phyloP scores from a whole-genome alignment of 2,888 invertebrate genomes.

The Punctoribates punctum region DNA sequence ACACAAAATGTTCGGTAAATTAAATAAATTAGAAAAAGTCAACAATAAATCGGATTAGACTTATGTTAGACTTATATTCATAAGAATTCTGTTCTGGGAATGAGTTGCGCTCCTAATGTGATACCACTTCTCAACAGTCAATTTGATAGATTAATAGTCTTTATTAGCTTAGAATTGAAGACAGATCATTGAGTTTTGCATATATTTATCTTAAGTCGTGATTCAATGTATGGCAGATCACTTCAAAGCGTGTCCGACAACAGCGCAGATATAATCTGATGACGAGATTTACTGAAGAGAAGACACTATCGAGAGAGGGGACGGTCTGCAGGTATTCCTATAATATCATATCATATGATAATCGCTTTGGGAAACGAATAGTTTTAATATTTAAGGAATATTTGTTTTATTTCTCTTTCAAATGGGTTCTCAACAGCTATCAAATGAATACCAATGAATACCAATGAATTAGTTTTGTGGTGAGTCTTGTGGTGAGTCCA shows the following conservation, averaged over 20 bases:
- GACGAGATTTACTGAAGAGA: slow-evolving; percentile 24
- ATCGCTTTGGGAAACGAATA: slow-evolving; percentile 23
- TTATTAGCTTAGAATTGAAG: slow-evolving; percentile 10
- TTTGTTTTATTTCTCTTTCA: not conserved
- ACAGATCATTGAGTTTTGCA: slow-evolving; percentile 27
- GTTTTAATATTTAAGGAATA: not conserved
- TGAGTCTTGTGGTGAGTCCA: not conserved
- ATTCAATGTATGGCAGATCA: slow-evolving; percentile 13
- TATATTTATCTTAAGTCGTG: slow-evolving; percentile 35
- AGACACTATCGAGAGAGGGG: not conserved
- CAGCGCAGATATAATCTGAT: not conserved
- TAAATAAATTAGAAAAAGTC: slow-evolving; percentile 10
- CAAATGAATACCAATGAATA: not conserved
- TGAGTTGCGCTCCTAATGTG: not conserved
- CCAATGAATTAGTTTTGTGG: not conserved
- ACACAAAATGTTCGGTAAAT: not conserved
- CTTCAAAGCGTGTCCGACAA: slow-evolving; percentile 34
- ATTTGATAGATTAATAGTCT: slow-evolving; percentile 37
- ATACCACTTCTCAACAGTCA: not conserved
- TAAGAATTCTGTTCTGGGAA: not conserved
- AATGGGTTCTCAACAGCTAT: slow-evolving; percentile 13
- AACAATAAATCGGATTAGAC: slow-evolving; percentile 39
- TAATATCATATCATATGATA: slow-evolving; percentile 19
- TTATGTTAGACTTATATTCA: slow-evolving; percentile 15
- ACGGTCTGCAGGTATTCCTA: not conserved